Percentiles rank a stretch among this genome's conserved stretches.
Evolutionary conservation across 2,113 vertebrate species (phyloP).

Genomic region (Chaetorhynchus papuensis): DNA sequence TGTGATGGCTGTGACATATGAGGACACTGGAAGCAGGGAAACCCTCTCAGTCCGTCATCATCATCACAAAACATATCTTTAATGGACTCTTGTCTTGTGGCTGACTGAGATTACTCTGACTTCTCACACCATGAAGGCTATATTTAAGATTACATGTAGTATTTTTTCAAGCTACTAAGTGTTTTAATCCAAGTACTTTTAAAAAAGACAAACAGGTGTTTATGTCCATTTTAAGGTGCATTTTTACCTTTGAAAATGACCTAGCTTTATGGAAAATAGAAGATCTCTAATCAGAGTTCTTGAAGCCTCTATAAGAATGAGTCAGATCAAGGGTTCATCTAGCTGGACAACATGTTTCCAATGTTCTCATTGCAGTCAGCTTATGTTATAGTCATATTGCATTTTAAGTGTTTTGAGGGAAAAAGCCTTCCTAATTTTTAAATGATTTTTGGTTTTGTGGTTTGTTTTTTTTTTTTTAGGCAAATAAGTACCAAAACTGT

Average conservation of each 20-base stretch:
- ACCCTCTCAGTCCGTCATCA: not conserved
- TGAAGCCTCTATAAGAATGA: not conserved
- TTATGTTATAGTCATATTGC: not conserved
- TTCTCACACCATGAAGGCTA: not conserved
- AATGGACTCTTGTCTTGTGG: not conserved
- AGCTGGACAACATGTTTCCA: not conserved
- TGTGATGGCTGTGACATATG: not conserved
- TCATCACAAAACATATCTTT: not conserved
- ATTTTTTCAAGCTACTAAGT: not conserved
- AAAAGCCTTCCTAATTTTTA: not conserved
- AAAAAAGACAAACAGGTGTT: not conserved
- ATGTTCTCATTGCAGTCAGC: not conserved
- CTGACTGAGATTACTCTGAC: not conserved
- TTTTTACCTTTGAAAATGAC: not conserved
- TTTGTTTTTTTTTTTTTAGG: not conserved
- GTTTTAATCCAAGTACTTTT: not conserved
- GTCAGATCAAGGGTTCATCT: not conserved
- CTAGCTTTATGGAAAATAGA: not conserved
- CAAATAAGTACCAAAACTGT: not conserved
- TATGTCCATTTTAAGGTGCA: not conserved
- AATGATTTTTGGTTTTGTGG: too few relatives aligned
- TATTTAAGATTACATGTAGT: not conserved
- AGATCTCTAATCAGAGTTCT: not conserved
- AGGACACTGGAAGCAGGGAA: not conserved
- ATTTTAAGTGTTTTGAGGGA: not conserved